phyloP scores from a whole-genome alignment of 2,888 invertebrate species.

The Lithophane ornitopus region DNA sequence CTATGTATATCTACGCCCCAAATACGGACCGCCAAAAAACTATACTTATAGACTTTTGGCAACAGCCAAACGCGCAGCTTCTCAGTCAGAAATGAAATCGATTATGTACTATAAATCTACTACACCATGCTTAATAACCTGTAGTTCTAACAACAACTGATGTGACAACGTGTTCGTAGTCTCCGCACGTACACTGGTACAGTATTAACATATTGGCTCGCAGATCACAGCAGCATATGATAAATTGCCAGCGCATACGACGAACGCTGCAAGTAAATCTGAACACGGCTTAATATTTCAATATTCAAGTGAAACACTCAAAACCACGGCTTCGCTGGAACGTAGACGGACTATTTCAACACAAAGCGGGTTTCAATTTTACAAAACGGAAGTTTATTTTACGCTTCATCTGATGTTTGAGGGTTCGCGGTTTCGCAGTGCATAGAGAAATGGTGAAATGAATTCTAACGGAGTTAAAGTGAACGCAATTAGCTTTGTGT shows the following conservation, averaged over 20 bases:
- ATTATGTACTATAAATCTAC: conserved; percentile 34
- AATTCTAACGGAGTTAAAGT: conserved; percentile 21
- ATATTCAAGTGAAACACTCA: conserved; percentile 58
- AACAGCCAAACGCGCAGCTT: background rate
- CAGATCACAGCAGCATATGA: conserved; percentile 47
- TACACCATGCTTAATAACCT: conserved; percentile 32
- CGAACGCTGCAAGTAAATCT: conserved; percentile 46
- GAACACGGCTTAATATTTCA: conserved; percentile 57
- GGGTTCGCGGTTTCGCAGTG: background rate
- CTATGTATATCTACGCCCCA: background rate
- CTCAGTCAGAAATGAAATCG: background rate
- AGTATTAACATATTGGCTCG: conserved; percentile 51
- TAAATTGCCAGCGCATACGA: conserved; percentile 44
- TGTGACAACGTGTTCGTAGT: conserved; percentile 21
- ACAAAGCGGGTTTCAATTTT: conserved; percentile 54
- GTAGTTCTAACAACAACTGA: conserved; percentile 10
- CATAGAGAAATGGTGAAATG: conserved; percentile 1
- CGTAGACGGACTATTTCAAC: conserved; percentile 43
- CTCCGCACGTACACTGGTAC: conserved; percentile 43
- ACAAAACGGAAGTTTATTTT: conserved; percentile 52
- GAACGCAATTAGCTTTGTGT: conserved; percentile 14
- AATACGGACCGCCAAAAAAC: background rate
- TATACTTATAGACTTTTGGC: background rate
- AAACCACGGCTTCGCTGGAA: conserved; percentile 26
- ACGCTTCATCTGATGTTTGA: conserved; percentile 25